phyloP scores from a whole-genome alignment of 2,888 invertebrate species.

The Tillus elongatus region DNA sequence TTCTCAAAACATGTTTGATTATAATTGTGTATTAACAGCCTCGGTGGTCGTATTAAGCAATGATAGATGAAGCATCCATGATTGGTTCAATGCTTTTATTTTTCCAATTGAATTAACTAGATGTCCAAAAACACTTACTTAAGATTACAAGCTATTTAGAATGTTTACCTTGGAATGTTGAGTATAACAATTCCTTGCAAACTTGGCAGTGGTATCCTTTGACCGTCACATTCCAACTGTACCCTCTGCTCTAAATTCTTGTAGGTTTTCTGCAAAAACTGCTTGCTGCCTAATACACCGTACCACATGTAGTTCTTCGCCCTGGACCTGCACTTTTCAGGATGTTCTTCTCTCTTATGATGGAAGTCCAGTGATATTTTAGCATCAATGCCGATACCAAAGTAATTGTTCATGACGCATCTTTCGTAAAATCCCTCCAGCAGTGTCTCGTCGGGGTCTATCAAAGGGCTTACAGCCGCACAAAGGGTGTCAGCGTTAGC shows the following conservation, averaged over 20 bases:
- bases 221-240: conserved; percentile 92
- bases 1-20: no score
- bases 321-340: conserved; percentile 88
- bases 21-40: no score
- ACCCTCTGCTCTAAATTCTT: conserved; percentile 94
- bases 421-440: conserved; percentile 85
- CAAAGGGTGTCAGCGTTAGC: conserved; percentile 95
- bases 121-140: no score
- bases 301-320: conserved; percentile 97
- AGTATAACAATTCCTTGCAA: conserved; percentile 94
- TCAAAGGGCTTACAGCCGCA: conserved; percentile 90
- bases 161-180: conserved; percentile 77
- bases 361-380: conserved; percentile 96
- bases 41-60: no score
- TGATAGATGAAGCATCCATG: no score
- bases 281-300: conserved; percentile 70
- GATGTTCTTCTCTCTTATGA: conserved; percentile 92
- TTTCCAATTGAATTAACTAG: no score
- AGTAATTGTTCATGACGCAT: conserved; percentile 98
- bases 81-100: no score
- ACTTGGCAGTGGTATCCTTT: conserved; percentile 88
- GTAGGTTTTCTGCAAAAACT: conserved; percentile 81
- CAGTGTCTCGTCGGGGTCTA: conserved; percentile 84
- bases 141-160: no score
- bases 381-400: conserved; percentile 96